phyloP scores from a whole-genome alignment of 2,888 invertebrate species.

The Schrankia costaestrigalis region DNA sequence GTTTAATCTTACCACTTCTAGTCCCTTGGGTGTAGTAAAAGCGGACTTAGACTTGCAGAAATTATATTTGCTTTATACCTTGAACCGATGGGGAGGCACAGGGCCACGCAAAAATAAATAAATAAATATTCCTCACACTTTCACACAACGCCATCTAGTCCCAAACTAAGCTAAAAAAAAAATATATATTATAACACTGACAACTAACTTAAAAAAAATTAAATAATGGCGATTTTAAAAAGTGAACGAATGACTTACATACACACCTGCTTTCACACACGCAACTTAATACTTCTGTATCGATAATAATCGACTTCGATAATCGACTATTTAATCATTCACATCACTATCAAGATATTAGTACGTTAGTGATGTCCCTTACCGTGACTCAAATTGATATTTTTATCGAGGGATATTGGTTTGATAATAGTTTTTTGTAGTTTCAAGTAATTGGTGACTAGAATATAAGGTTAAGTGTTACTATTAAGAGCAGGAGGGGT shows the following conservation, averaged over 20 bases:
- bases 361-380: slow-evolving; percentile 50
- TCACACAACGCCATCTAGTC: too few relatives aligned
- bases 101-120: background rate
- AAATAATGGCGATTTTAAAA: slow-evolving; percentile 28
- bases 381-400: slow-evolving; percentile 53
- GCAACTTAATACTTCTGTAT: slow-evolving; percentile 62
- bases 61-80: too few relatives aligned
- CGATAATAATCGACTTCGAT: too few relatives aligned
- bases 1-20: too few relatives aligned
- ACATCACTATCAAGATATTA: slow-evolving; percentile 53
- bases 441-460: slow-evolving; percentile 28
- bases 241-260: slow-evolving; percentile 18
- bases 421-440: slow-evolving; percentile 34
- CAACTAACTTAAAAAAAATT: slow-evolving; percentile 14
- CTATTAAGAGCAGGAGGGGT: too few relatives aligned
- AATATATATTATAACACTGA: background rate
- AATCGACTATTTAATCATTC: slow-evolving; percentile 52
- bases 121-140: too few relatives aligned
- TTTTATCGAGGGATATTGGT: slow-evolving; percentile 30
- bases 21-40: background rate
- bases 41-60: too few relatives aligned
- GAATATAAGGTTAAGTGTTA: too few relatives aligned
- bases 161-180: too few relatives aligned
- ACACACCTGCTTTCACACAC: slow-evolving; percentile 61
- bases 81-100: background rate